Evolutionary conservation across 2,888 invertebrate genomes (phyloP).

Genomic region (Drosophila longiperda): DNA sequence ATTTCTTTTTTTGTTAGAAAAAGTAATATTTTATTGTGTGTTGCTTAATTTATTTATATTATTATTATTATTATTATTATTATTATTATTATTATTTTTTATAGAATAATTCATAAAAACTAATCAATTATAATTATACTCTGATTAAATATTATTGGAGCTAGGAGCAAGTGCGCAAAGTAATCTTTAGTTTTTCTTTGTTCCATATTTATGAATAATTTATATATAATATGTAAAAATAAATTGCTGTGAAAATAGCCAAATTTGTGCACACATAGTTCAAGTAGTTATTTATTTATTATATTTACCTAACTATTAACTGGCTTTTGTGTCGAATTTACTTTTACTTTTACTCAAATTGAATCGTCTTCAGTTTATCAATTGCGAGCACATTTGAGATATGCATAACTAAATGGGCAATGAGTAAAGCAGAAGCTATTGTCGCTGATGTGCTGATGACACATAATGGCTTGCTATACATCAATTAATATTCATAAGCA

Average conservation of each 20-base stretch:
- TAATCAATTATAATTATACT: not conserved
- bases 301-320: not conserved
- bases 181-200: not conserved
- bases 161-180: not conserved
- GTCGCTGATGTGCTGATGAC: constrained; percentile 48
- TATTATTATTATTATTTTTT: no score
- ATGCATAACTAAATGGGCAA: constrained; percentile 1
- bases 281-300: not conserved
- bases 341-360: not conserved
- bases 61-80: no score
- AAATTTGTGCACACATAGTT: not conserved
- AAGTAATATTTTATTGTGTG: no score
- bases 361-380: not conserved
- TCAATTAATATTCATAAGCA: constrained; percentile 73
- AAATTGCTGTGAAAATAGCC: not conserved
- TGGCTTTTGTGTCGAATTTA: not conserved
- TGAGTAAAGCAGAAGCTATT: constrained; percentile 13
- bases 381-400: constrained; percentile 13
- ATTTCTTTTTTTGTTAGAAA: not conserved
- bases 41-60: not conserved
- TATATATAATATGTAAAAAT: not conserved
- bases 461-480: constrained; percentile 61
- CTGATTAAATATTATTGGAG: not conserved
- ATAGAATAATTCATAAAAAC: not conserved
- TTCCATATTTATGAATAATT: not conserved